These are phyloP conservation scores for Aradus depressus DNA, from an alignment of 2,888 invertebrate species.

Conservation along the genomic window DNA sequence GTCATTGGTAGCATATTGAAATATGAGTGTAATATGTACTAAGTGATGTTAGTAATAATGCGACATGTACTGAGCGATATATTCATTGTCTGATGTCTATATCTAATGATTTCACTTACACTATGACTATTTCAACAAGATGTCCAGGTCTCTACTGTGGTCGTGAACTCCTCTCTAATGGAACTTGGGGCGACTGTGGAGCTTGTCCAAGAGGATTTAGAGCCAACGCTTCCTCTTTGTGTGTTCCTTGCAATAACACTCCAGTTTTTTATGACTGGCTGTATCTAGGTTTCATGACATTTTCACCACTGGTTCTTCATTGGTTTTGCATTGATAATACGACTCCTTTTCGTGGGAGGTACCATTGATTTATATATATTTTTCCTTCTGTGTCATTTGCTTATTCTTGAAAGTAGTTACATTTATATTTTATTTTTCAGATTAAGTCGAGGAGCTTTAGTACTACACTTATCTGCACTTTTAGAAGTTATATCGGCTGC, in stretches of 20 bases:
- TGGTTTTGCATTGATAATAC: conserved; percentile 75
- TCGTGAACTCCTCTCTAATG: conserved; percentile 51
- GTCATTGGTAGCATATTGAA: too few relatives aligned
- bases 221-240: conserved; percentile 59
- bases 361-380: conserved; percentile 21
- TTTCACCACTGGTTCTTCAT: conserved; percentile 76
- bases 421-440: conserved; percentile 35
- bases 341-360: conserved; percentile 48
- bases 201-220: conserved; percentile 75
- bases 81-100: too few relatives aligned
- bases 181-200: conserved; percentile 68
- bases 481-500: conserved; percentile 69
- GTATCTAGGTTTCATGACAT: conserved; percentile 86
- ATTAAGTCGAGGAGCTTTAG: conserved; percentile 62
- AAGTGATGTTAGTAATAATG: too few relatives aligned
- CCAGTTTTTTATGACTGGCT: conserved; percentile 85
- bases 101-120: too few relatives aligned
- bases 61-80: too few relatives aligned
- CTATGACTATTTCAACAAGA: too few relatives aligned
- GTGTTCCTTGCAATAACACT: conserved; percentile 59
- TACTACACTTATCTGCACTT: conserved; percentile 70
- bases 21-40: too few relatives aligned
- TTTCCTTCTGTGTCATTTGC: conserved; percentile 15
- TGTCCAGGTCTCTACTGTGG: conserved; percentile 84
- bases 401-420: not conserved